Conservation (phyloP, 1,140 invertebrate species). For the Galleria mellonella region DNA sequence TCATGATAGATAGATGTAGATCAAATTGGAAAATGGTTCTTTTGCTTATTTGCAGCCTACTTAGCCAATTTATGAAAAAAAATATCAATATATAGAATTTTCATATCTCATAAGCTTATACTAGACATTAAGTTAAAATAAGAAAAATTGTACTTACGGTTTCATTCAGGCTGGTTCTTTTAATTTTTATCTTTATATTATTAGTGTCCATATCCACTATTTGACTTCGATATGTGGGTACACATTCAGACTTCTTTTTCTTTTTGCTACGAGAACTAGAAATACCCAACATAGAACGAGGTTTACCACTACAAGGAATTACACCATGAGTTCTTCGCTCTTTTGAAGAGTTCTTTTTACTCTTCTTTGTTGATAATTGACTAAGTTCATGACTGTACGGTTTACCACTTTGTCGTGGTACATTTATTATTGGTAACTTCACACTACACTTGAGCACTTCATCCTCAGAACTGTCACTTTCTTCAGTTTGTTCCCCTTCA, state of each 20-base stretch:
- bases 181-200: constrained; percentile 69
- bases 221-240: constrained; percentile 69
- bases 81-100: too few relatives aligned
- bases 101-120: too few relatives aligned
- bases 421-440: constrained; percentile 63
- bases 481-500: constrained; percentile 29
- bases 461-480: constrained; percentile 67
- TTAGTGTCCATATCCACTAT: constrained; percentile 61
- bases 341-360: constrained; percentile 55
- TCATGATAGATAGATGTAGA: too few relatives aligned
- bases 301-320: constrained; percentile 69
- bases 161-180: constrained; percentile 54
- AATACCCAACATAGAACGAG: constrained; percentile 67
- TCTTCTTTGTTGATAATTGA: constrained; percentile 70
- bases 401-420: constrained; percentile 63
- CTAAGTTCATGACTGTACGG: constrained; percentile 73
- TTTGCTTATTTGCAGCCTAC: too few relatives aligned
- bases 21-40: too few relatives aligned
- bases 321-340: constrained; percentile 60
- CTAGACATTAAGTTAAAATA: not conserved
- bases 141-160: constrained; percentile 34
- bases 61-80: too few relatives aligned
- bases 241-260: constrained; percentile 58
- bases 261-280: constrained; percentile 67
- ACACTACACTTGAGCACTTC: constrained; percentile 61